Evolutionary conservation across 2,113 vertebrate genomes (phyloP).

Genomic region (Silurus asotus): DNA sequence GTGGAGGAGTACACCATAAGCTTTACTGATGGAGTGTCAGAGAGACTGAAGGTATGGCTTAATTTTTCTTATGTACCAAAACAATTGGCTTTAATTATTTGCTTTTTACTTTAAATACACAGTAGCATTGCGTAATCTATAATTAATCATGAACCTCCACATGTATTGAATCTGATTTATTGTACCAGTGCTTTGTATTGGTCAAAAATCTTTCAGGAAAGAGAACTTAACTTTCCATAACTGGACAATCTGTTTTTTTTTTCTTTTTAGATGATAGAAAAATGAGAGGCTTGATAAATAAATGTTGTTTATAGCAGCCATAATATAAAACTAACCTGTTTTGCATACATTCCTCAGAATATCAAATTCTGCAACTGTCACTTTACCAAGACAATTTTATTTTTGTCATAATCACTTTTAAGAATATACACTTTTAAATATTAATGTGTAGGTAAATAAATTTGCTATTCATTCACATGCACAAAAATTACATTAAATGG

Average conservation of each 20-base stretch:
- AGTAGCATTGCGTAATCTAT: background rate
- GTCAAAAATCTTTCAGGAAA: background rate
- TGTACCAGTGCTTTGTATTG: background rate
- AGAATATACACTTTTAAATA: background rate
- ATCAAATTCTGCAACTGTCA: background rate
- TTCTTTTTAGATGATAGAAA: background rate
- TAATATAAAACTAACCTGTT: background rate
- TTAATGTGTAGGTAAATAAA: background rate
- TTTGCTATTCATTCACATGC: background rate
- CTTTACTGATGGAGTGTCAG: conserved; percentile 85
- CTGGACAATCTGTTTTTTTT: background rate
- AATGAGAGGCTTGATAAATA: background rate
- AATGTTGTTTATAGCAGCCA: background rate
- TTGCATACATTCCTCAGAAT: background rate
- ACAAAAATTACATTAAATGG: background rate
- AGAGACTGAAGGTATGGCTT: conserved; percentile 83
- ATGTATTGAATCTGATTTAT: background rate
- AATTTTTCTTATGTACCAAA: background rate
- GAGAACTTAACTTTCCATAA: background rate
- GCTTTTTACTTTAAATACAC: background rate
- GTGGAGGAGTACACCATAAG: conserved; percentile 98
- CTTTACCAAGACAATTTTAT: background rate
- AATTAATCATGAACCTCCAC: background rate
- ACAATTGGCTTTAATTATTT: background rate
- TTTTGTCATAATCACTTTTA: background rate